Evolutionary conservation across 2,797 vertebrate genomes (phyloP), one percentile per base, ranked within the genome.

Genomic region (Cynodonichthys magdalenae): DNA sequence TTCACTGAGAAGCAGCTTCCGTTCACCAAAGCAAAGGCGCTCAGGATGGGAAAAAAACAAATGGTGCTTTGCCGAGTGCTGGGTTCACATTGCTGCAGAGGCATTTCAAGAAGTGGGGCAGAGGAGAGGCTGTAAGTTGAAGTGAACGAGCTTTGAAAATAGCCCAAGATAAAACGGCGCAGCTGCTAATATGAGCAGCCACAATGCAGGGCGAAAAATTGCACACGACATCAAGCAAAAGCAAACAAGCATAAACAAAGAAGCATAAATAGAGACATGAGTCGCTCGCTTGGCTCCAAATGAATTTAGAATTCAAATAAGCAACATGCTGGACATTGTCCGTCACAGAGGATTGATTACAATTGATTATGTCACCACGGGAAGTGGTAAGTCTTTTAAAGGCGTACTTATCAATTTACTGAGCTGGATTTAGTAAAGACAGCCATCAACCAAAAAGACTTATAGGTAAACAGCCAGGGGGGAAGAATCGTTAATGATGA

Each of bases 81-180:
- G 51, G 85, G 77, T 72, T 87, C 67, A 59, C 17, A 55, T 75
- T 77, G 80, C 86, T 19, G 71, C 77, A 46, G 68, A 90, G 83
- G 74, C 77, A 44, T 82, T 82, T 76, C 42, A 6, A 80, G 79
- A 89, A 86, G 80, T 82, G 85, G 87, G 84, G 75, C 85, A 82
- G 73, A 46, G 71, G 62, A 73, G 75, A 57, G 63, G 67, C 63
- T 10, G 77, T 53, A 57, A 1, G 61, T 54, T 82, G 79, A 86
- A 64, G 71, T 1, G 66, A 83, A 85, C 80, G 39, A 54, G 78
- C 74, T 87, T 89, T 85, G 90, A 88, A 90, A 87, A 91, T 87
- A 89, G 87, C 89, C 86, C 53, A 77, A 68, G 81, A 86, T 68
- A 63, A 87, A 87, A 85, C 51, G 18, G 60, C 66, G 31, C 58